Evolutionary conservation across 2,797 vertebrate genomes (phyloP).

Genomic region (Erethizon dorsatum): DNA sequence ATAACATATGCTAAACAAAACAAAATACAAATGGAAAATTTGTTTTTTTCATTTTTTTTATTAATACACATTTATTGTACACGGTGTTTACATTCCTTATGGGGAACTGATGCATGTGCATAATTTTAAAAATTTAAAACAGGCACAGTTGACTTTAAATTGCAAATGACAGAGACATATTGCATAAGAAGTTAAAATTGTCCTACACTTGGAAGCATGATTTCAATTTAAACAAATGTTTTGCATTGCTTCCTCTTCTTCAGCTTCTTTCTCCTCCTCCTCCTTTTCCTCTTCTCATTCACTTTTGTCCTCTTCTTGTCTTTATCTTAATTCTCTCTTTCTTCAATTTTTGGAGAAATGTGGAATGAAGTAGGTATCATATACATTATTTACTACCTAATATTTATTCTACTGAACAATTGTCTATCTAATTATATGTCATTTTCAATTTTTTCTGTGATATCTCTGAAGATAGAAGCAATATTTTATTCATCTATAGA

Average conservation of each 20-base stretch:
- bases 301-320: too few relatives aligned
- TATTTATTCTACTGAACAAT: neutral
- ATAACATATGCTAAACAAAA: neutral
- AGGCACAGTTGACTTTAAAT: neutral
- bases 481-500: neutral
- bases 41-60: neutral
- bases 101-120: neutral
- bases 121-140: neutral
- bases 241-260: neutral
- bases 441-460: neutral
- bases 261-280: neutral
- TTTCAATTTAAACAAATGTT: neutral
- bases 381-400: neutral
- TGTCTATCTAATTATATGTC: neutral
- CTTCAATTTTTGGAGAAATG: neutral
- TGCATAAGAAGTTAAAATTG: neutral
- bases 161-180: neutral
- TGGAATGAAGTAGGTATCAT: neutral
- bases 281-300: neutral
- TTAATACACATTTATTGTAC: neutral
- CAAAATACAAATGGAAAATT: constrained; percentile 22
- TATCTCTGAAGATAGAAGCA: neutral
- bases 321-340: too few relatives aligned
- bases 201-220: neutral
- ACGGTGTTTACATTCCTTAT: neutral